Conservation (phyloP, 1,140 invertebrate species). For the Vanessa tameamea region DNA sequence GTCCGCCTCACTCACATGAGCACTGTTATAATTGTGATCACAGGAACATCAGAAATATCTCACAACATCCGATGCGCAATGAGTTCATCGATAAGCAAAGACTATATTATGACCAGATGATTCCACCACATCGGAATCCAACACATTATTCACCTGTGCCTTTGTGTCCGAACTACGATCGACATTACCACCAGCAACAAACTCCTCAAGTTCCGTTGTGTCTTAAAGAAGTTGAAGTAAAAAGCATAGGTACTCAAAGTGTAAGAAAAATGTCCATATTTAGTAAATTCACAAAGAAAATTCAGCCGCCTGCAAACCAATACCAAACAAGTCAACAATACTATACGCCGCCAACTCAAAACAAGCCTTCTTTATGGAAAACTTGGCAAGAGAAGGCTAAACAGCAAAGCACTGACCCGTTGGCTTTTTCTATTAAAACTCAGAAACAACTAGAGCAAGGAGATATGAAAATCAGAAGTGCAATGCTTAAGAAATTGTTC, state of each 20-base stretch:
- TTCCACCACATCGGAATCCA: slow-evolving; percentile 6
- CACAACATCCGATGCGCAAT: slow-evolving; percentile 2
- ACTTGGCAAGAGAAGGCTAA: slow-evolving; percentile 52
- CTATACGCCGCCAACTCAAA: slow-evolving; percentile 13
- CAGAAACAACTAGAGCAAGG: slow-evolving; percentile 58
- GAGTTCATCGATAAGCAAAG: slow-evolving; percentile 16
- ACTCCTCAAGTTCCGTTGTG: slow-evolving; percentile 64
- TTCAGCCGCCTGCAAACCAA: slow-evolving; percentile 21
- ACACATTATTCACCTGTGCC: slow-evolving; percentile 38
- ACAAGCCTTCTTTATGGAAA: slow-evolving; percentile 56
- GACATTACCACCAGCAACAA: slow-evolving; percentile 35
- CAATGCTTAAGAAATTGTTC: slow-evolving; percentile 67
- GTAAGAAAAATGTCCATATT: slow-evolving; percentile 62
- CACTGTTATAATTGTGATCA: slow-evolving; percentile 23
- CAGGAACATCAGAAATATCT: neutral
- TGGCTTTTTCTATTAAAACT: slow-evolving; percentile 51
- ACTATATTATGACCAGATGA: neutral
- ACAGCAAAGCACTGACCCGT: slow-evolving; percentile 42
- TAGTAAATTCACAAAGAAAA: slow-evolving; percentile 54
- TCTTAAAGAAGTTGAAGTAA: slow-evolving; percentile 73
- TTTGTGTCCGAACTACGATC: slow-evolving; percentile 45
- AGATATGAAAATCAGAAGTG: slow-evolving; percentile 60
- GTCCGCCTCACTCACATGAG: slow-evolving; percentile 23
- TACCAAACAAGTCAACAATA: slow-evolving; percentile 6
- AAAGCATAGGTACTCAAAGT: slow-evolving; percentile 68